Evolutionary conservation across 2,113 vertebrate species (phyloP), one percentile per base, ranked within the genome.

Genomic region (Sylvietta virens): DNA sequence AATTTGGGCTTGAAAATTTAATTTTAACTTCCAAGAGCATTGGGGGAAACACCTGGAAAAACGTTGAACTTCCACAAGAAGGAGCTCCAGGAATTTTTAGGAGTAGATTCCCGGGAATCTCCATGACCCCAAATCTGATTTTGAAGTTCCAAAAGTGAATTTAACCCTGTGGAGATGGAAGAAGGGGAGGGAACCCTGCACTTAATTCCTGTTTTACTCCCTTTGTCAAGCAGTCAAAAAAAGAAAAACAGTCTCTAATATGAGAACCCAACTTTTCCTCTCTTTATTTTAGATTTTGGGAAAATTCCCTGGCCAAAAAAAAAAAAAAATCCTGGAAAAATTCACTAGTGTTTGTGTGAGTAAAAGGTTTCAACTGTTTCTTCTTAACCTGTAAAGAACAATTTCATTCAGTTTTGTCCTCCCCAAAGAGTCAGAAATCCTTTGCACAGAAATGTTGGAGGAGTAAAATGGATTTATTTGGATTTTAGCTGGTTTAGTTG

Each of bases 271-370:
- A 94, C 74, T 97, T 97, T 80, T 97, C 96, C 97, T 97, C 90
- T 97, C 90, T 98, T 97, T 97, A 81, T 98, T 97, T 97, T 97
- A 98, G 97, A 98, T 98, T 96, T 97, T 97, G 96, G 87, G 94
- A 77, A 97, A 97, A 97, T 94, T 97, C 95, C 94, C 81, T 97
- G 96, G 28, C 31, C 6, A 24, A 40, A 92, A 95, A 97, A 97
- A 40, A 62, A 47, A 48, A 45, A 45, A 40, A 82, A 79, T 87
- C 96, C 94, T 94, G 97, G 97, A 94, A 97, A 98, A 97, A 96
- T 97, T 96, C 96, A 37, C 80, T 97, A 94, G 94, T 97, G 91
- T 98, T 96, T 96, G 94, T 98, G 97, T 97, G 97, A 98, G 97
- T 97, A 97, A 97, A 97, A 98, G 95, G 94, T 97, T 97, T 96